phyloP scores from a whole-genome alignment of 1,140 invertebrate genomes.

The Melipona quadrifasciata region DNA sequence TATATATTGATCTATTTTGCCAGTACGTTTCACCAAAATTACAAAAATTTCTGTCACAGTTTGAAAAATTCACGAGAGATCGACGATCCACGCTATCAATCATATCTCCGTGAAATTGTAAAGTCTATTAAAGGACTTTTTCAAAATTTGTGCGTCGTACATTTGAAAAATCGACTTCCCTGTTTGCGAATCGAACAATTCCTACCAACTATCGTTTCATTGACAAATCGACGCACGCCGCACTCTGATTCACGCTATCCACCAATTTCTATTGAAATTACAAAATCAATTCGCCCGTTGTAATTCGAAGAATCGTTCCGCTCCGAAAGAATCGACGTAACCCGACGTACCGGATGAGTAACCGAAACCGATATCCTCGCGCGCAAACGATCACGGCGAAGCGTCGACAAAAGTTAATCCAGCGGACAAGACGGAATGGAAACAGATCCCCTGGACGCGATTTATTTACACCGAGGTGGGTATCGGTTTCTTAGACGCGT shows the following conservation, averaged over 20 bases:
- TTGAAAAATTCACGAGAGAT: too few relatives aligned
- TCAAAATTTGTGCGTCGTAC: too few relatives aligned
- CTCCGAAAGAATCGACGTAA: neutral
- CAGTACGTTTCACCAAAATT: too few relatives aligned
- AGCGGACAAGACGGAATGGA: conserved; percentile 11
- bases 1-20: too few relatives aligned
- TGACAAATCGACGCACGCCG: neutral
- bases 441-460: conserved; percentile 28
- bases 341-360: neutral
- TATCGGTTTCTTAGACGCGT: conserved; percentile 59
- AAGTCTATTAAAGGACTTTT: too few relatives aligned
- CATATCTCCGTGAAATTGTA: too few relatives aligned
- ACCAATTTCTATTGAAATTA: neutral
- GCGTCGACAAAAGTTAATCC: conserved; percentile 28
- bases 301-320: neutral
- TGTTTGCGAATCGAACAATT: neutral
- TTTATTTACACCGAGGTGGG: conserved; percentile 55
- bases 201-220: neutral
- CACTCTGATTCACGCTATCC: neutral
- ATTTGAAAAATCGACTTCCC: neutral
- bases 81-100: too few relatives aligned
- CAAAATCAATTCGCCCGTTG: neutral
- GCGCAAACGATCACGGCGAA: neutral
- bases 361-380: neutral
- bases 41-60: too few relatives aligned